Conservation (phyloP, 2,888 invertebrate species). For the Apoda limacodes region DNA sequence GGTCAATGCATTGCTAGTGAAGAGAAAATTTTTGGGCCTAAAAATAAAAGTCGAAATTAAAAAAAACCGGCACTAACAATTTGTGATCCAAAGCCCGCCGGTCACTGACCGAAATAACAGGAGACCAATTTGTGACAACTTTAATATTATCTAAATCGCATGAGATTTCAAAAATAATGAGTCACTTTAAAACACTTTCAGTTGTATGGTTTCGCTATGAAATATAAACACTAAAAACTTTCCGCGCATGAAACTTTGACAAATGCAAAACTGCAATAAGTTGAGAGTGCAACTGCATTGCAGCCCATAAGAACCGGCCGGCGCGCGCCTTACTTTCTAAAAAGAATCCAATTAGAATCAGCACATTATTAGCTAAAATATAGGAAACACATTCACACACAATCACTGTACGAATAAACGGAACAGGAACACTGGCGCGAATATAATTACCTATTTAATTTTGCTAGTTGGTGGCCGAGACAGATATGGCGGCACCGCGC, state of each 20-base stretch:
- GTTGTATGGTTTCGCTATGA: slow-evolving; percentile 39
- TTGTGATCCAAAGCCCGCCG: slow-evolving; percentile 64
- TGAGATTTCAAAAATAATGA: slow-evolving; percentile 45
- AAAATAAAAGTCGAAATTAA: slow-evolving; percentile 52
- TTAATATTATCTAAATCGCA: slow-evolving; percentile 54
- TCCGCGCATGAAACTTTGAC: slow-evolving; percentile 62
- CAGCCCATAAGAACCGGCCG: slow-evolving; percentile 70
- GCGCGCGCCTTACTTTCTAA: slow-evolving; percentile 63
- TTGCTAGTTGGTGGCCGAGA: slow-evolving; percentile 72
- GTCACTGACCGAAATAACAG: slow-evolving; percentile 70
- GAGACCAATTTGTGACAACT: slow-evolving; percentile 55
- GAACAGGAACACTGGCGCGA: slow-evolving; percentile 55
- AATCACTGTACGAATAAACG: slow-evolving; percentile 45
- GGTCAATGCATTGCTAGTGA: slow-evolving; percentile 61
- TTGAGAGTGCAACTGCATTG: slow-evolving; percentile 70
- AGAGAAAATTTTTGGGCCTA: slow-evolving; percentile 49
- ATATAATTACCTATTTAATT: slow-evolving; percentile 71
- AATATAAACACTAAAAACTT: slow-evolving; percentile 57
- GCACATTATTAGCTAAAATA: slow-evolving; percentile 37
- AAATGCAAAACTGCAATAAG: slow-evolving; percentile 69
- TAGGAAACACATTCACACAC: slow-evolving; percentile 50
- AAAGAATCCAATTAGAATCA: slow-evolving; percentile 58
- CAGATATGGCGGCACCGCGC: slow-evolving; percentile 77
- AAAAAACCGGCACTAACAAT: slow-evolving; percentile 48
- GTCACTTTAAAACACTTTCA: slow-evolving; percentile 56